These are phyloP conservation scores for Orchestes rusci DNA, from an alignment of 2,888 invertebrate genomes.

Conservation along the genomic window DNA sequence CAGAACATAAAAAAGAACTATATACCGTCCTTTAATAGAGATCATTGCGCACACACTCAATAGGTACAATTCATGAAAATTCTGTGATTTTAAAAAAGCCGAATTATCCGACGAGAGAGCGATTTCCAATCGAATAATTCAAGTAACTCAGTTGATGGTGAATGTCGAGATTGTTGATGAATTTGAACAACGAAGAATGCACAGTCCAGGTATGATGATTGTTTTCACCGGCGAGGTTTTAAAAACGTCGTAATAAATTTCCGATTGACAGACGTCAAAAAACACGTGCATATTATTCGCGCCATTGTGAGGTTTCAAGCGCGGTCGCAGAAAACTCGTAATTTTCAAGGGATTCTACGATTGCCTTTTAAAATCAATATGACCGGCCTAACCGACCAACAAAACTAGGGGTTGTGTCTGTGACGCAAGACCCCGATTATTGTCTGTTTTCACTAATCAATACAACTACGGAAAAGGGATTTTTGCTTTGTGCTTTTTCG, in stretches of 20 bases:
- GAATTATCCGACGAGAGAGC: constrained; percentile 32
- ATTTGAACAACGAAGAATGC: neutral
- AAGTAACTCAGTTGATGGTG: too few relatives aligned
- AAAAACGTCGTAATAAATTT: constrained; percentile 19
- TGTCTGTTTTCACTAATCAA: constrained; percentile 28
- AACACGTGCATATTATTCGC: constrained; percentile 38
- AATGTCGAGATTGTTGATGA: too few relatives aligned
- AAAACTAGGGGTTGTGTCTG: constrained; percentile 23
- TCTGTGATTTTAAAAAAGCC: constrained; percentile 39
- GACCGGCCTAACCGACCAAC: constrained; percentile 14
- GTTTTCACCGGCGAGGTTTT: constrained; percentile 6
- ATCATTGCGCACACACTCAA: constrained; percentile 41
- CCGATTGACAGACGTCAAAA: constrained; percentile 38
- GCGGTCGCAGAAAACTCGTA: constrained; percentile 24
- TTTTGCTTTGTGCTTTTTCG: constrained; percentile 2
- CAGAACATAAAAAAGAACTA: constrained; percentile 33
- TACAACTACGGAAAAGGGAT: constrained; percentile 18
- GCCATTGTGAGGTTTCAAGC: constrained; percentile 34
- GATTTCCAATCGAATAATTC: constrained; percentile 16
- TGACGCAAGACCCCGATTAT: constrained; percentile 32
- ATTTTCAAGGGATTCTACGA: constrained; percentile 20
- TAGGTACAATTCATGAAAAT: constrained; percentile 40
- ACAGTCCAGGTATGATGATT: neutral
- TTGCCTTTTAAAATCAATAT: constrained; percentile 34
- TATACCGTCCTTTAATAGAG: constrained; percentile 37